Evolutionary conservation across 2,797 vertebrate genomes (phyloP).

Genomic region (Echiichthys vipera): DNA sequence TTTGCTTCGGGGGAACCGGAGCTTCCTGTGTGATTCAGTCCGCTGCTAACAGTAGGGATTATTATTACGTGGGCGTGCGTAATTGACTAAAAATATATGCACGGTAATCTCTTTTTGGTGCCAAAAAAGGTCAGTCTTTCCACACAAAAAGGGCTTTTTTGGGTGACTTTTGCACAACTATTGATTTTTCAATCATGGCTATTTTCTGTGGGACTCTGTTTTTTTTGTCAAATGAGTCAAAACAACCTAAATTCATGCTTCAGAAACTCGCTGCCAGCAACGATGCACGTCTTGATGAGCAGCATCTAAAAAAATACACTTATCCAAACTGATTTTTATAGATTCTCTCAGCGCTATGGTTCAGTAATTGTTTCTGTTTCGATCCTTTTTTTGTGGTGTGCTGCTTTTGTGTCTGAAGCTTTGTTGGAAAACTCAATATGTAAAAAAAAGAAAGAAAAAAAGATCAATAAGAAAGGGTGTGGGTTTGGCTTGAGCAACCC

Average conservation of each 20-base stretch:
- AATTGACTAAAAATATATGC: constrained; percentile 28
- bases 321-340: constrained; percentile 16
- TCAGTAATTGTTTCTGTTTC: constrained; percentile 28
- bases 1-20: constrained; percentile 27
- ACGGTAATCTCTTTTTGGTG: background rate
- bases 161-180: background rate
- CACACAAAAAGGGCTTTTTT: background rate
- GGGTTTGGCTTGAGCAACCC: background rate
- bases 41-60: constrained; percentile 11
- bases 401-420: background rate
- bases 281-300: background rate
- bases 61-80: constrained; percentile 32
- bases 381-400: constrained; percentile 4
- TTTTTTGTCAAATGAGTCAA: background rate
- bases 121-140: background rate
- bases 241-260: background rate
- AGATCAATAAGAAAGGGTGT: background rate
- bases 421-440: background rate
- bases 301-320: constrained; percentile 3
- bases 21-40: constrained; percentile 29
- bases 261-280: no score
- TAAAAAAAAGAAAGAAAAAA: background rate
- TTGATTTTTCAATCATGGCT: background rate
- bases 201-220: background rate
- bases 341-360: background rate